A percentile compares a stretch with the other conserved stretches of the same genome.
Evolutionary conservation across 2,113 vertebrate genomes (phyloP).

Genomic region (Heterochromis multidens): DNA sequence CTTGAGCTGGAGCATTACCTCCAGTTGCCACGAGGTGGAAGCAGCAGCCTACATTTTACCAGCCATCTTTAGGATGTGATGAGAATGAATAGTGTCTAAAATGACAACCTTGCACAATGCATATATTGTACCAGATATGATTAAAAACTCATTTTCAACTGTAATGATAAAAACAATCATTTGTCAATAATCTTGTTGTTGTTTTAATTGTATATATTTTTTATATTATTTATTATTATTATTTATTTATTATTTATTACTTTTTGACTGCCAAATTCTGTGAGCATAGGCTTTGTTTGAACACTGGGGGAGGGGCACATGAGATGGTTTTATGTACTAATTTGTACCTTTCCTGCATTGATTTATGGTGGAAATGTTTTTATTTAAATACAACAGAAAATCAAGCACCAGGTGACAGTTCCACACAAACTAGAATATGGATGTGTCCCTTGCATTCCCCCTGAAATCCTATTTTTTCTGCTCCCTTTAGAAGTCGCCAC

Average conservation of each 20-base stretch:
- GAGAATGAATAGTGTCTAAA: not conserved
- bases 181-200: not conserved
- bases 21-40: not conserved
- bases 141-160: rapidly evolving
- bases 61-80: not conserved
- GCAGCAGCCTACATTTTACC: not conserved
- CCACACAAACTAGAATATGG: not conserved
- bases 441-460: not conserved
- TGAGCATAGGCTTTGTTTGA: not conserved
- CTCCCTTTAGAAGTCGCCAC: not conserved
- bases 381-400: not conserved
- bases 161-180: not conserved
- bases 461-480: not conserved
- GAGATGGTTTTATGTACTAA: no score
- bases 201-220: not conserved
- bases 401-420: not conserved
- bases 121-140: not conserved
- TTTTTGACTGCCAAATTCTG: not conserved
- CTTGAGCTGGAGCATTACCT: not conserved
- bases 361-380: not conserved
- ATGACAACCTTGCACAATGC: not conserved
- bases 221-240: no score
- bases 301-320: no score
- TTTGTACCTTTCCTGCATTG: no score
- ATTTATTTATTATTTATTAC: no score